Base-by-base conservation (phyloP, 2,888 invertebrate species). In the Philereme transversata region DNA sequence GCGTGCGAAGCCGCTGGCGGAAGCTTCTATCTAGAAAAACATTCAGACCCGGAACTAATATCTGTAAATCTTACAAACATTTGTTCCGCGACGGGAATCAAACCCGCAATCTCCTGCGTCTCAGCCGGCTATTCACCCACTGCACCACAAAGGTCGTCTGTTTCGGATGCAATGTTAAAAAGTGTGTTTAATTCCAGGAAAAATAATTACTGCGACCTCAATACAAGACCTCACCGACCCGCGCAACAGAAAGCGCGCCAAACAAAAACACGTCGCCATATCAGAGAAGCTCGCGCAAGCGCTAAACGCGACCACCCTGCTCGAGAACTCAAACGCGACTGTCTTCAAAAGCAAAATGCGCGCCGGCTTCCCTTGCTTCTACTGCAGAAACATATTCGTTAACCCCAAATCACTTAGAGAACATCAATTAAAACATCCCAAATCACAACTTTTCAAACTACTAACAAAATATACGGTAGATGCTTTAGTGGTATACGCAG, bases 311-410 rank as follows among this genome's bases (percentile, higher is more conserved):
- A 46, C 72, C n/a, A 70, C 73, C 0, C 44, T 82, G 0, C 65
- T 82, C 5, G 69, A 80, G 41, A 64, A 61, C 50, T 81, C 81
- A 0, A 82, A 77, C 57, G 65, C 79, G 1, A 75, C 76, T 4
- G 77, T 78, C 0, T 81, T 82, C 57, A 78, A 76, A 60, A 71
- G 72, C 33, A 81, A 79, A 60, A 75, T 65, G 47, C 65, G 71
- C 3, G 65, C 67, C 1, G 81, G 80, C 0, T 82, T 72, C 59
- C 76, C 78, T 0, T 82, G 82, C 6, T 80, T 76, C 60, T 81
- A 79, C 51, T 82, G 82, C 45, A 59, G 71, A 8, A 53, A 67
- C 41, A 68, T 71, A 5, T 75, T 72, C 34, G 70, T 67, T 22
- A 70, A 72, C 6, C 71, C 75, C 1, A 62, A 72, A 4, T 57